Evolutionary conservation across 23 tunicate genomes (phyloP), one percentile per base, ranked within the genome.

Genomic region (Trididemnum nubilum): DNA sequence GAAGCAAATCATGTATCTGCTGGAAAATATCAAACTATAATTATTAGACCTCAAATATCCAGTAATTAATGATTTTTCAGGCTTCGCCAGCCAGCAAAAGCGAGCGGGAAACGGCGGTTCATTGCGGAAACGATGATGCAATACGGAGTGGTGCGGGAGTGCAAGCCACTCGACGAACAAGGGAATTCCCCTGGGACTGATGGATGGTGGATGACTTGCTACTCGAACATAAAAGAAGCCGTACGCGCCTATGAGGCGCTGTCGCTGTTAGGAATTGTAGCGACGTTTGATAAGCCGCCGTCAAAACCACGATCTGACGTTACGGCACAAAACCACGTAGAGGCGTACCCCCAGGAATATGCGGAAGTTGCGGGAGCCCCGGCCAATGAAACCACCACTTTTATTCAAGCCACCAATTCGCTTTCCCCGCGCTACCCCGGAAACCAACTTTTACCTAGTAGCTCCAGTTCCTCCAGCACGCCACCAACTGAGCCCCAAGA

Each of bases 131-230:
- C 72, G 76, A 78, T 89, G 88, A 78, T 58, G 76, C 88, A 83
- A 49, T 89, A 69, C 72, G 94, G 94, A 0, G 94, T 89, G 25
- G 94, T 89, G 51, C 3, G 33, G 37, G 26, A 25, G n/a, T 67
- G 79, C 69, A 66, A 32, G 0, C 57, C 58, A 38, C 78, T 37
- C 9, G 4, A 27, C 18, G n/a, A 69, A 15, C n/a, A 22, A 37
- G 32, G 32, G 39, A 69, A 69, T 3, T 7, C 74, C 37, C 19
- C 29, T 2, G 5, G 7, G 5, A 36, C 15, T 5, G 34, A 28
- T 1, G 39, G 34, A 35, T 73, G 79, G 65, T 88, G 86, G 86
- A 39, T 1, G 36, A 81, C 83, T 29, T 19, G 28, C 28, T 89
- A 39, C 76, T 49, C 88, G 30, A 89, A 66, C 76, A 31, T 40